Evolutionary conservation across 2,797 vertebrate species (phyloP).

Genomic region (Fringilla coelebs): DNA sequence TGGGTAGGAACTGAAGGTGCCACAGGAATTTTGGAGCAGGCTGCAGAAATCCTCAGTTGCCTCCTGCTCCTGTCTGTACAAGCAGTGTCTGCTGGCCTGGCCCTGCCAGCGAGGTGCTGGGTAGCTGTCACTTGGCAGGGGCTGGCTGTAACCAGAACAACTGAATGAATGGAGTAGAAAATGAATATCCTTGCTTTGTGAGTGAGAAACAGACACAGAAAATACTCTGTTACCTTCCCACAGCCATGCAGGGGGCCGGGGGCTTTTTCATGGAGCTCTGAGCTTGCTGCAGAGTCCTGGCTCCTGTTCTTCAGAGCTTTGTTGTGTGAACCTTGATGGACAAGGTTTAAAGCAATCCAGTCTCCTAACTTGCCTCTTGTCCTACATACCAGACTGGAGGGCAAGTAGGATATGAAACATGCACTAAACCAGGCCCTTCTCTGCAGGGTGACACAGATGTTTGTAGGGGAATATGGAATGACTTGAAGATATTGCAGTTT

Average conservation of each 20-base stretch:
- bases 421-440: neutral
- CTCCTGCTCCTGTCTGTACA: neutral
- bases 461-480: neutral
- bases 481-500: neutral
- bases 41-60: neutral
- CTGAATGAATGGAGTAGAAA: neutral
- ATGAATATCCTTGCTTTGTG: neutral
- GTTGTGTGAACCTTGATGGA: neutral
- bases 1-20: neutral
- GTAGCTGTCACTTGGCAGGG: neutral
- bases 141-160: conserved; percentile 12
- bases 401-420: neutral
- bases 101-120: neutral
- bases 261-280: neutral
- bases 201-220: neutral
- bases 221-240: neutral
- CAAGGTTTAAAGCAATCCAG: neutral
- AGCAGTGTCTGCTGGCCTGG: neutral
- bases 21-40: neutral
- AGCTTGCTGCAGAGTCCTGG: conserved; percentile 1
- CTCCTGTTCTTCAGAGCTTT: conserved; percentile 2
- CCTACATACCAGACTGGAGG: neutral
- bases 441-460: neutral
- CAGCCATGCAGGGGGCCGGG: neutral
- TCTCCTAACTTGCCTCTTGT: neutral